These are phyloP conservation scores for Plecotus auritus DNA, from an alignment of 2,113 vertebrate species.

Conservation along the genomic window DNA sequence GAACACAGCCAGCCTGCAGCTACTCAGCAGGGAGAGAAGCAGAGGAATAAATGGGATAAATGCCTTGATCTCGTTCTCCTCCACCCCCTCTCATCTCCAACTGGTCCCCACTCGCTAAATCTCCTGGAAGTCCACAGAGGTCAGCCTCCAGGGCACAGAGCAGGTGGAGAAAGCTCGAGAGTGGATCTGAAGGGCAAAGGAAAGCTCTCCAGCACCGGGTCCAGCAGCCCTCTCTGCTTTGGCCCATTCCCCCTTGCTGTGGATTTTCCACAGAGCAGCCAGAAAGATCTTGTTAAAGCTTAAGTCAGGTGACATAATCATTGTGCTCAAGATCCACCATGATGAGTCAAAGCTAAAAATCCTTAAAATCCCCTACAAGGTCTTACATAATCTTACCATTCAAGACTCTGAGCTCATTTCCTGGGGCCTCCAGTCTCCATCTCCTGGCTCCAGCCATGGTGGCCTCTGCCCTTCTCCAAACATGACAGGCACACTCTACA, in stretches of 20 bases:
- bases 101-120: not conserved
- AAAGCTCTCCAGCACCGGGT: not conserved
- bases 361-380: not conserved
- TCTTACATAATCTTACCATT: not conserved
- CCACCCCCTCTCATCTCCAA: not conserved
- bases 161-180: not conserved
- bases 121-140: not conserved
- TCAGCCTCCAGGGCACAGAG: not conserved
- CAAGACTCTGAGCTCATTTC: not conserved
- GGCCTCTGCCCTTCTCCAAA: not conserved
- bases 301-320: not conserved
- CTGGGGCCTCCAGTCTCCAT: not conserved
- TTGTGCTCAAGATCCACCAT: not conserved
- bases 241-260: not conserved
- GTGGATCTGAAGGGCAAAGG: not conserved
- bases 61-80: not conserved
- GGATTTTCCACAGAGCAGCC: not conserved
- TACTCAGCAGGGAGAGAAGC: not conserved
- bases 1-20: not conserved
- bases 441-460: not conserved
- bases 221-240: not conserved
- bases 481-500: not conserved
- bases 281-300: not conserved
- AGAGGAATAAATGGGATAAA: not conserved
- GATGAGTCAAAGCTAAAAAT: constrained; percentile 21